These are phyloP conservation scores for Onychomys arenicola DNA, from an alignment of 2,797 vertebrate genomes.

Conservation along the genomic window DNA sequence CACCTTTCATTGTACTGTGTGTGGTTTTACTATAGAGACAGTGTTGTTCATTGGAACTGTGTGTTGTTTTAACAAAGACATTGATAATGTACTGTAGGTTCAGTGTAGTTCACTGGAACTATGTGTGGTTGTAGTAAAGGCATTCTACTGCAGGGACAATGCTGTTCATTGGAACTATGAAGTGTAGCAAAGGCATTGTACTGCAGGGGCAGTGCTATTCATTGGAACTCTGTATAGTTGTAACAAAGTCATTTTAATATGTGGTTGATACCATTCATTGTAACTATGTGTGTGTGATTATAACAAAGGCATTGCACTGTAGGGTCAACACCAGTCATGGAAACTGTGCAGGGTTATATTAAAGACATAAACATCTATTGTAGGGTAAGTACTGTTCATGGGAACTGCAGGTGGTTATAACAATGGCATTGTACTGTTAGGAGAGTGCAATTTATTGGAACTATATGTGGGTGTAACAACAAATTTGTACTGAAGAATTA, in stretches of 20 bases:
- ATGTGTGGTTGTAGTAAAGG: background rate
- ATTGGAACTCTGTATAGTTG: background rate
- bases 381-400: background rate
- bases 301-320: background rate
- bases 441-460: background rate
- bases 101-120: background rate
- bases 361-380: background rate
- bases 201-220: background rate
- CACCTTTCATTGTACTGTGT: background rate
- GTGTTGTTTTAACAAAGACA: background rate
- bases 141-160: too few relatives aligned
- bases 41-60: background rate
- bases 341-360: background rate
- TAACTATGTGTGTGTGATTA: background rate
- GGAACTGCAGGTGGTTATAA: background rate
- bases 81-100: background rate
- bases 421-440: background rate
- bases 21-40: background rate
- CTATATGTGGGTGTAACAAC: background rate
- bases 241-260: background rate
- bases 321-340: too few relatives aligned
- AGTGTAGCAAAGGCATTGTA: background rate
- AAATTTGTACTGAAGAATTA: background rate
- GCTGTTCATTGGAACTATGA: background rate
- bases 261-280: background rate